Evolutionary conservation across 2,797 vertebrate genomes (phyloP).

Genomic region (Enteromius viviparus): DNA sequence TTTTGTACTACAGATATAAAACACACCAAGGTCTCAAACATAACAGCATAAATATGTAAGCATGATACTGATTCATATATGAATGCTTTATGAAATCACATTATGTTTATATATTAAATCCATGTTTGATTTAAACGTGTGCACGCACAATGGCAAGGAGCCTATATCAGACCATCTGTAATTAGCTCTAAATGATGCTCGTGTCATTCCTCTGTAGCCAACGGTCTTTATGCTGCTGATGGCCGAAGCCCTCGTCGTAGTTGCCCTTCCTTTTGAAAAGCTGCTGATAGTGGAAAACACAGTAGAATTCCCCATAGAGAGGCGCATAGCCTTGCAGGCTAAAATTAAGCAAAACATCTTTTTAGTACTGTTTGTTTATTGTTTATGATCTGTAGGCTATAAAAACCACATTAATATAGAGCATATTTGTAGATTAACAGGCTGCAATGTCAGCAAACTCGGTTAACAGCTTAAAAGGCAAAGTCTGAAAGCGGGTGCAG

Average conservation of each 20-base stretch:
- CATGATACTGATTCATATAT: not conserved
- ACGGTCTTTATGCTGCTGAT: constrained; percentile 73
- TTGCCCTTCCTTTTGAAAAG: constrained; percentile 79
- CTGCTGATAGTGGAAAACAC: constrained; percentile 85
- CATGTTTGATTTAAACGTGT: not conserved
- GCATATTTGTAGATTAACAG: constrained; percentile 23
- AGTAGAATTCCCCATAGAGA: constrained; percentile 81
- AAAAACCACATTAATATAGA: not conserved
- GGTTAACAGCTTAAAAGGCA: constrained; percentile 12
- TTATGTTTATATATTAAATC: not conserved
- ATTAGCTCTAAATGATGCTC: constrained; percentile 51
- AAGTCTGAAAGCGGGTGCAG: constrained; percentile 18
- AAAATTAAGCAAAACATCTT: constrained; percentile 66
- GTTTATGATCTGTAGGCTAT: not conserved
- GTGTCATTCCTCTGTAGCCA: constrained; percentile 69
- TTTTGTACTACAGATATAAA: not conserved
- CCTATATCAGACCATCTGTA: constrained; percentile 11
- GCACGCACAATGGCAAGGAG: not conserved
- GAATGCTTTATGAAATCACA: constrained; percentile 22
- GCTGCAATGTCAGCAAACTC: constrained; percentile 10
- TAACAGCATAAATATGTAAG: not conserved
- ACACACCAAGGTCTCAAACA: constrained; percentile 12
- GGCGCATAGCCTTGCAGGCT: constrained; percentile 81
- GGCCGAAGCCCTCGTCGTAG: constrained; percentile 80
- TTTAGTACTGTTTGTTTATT: constrained; percentile 6